phyloP scores from a whole-genome alignment of 2,113 vertebrate species.

The Hemibates koningsi region DNA sequence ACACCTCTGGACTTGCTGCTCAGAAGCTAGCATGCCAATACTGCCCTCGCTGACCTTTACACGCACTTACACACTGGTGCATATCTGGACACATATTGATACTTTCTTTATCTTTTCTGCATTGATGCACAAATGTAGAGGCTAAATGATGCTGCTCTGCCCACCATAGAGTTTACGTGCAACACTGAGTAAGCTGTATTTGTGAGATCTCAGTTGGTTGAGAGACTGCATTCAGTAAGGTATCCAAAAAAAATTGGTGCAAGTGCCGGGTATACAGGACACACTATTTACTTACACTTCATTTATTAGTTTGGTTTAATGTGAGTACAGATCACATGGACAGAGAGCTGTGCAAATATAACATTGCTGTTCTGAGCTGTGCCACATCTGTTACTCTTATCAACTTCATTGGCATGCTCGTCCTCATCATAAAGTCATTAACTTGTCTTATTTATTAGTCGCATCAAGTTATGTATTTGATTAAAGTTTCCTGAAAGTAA shows the following conservation, averaged over 20 bases:
- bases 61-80: not conserved
- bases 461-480: slow-evolving; percentile 1
- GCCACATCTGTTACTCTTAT: not conserved
- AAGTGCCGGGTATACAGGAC: not conserved
- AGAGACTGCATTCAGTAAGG: not conserved
- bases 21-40: slow-evolving; percentile 43
- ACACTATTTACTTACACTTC: not conserved
- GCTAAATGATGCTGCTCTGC: not conserved
- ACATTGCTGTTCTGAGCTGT: not conserved
- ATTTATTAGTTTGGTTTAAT: not conserved
- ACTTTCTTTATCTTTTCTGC: not conserved
- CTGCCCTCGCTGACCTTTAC: slow-evolving; percentile 50
- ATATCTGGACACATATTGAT: not conserved
- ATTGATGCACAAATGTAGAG: not conserved
- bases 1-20: slow-evolving; percentile 41
- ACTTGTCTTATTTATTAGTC: not conserved
- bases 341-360: not conserved
- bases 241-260: not conserved
- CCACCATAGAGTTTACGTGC: not conserved
- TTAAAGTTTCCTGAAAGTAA: slow-evolving; percentile 10
- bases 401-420: not conserved
- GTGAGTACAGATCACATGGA: not conserved
- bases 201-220: not conserved
- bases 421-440: not conserved
- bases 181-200: not conserved